Conservation (phyloP, 2,797 vertebrate species). For the Merluccius polli region DNA sequence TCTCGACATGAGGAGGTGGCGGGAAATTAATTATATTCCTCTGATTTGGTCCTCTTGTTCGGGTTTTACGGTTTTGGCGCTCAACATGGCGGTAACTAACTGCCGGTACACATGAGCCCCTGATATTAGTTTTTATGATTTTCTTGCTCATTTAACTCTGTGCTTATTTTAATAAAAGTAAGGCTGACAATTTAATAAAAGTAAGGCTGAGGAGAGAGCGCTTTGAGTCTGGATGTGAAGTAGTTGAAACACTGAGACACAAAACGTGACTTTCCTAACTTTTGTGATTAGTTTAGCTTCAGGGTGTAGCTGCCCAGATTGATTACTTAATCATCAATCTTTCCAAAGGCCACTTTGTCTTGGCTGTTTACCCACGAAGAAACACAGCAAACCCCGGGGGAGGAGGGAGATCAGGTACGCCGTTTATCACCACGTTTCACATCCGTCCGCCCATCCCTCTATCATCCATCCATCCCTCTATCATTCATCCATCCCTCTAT, state of each 20-base stretch:
- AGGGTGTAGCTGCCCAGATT: slow-evolving; percentile 41
- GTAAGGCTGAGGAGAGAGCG: slow-evolving; percentile 50
- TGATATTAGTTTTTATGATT: slow-evolving; percentile 41
- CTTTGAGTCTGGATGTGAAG: slow-evolving; percentile 49
- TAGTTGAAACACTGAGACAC: slow-evolving; percentile 30
- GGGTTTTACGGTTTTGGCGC: slow-evolving; percentile 42
- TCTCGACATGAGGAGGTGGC: slow-evolving; percentile 12
- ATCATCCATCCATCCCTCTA: too few species aligned
- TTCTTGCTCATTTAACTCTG: slow-evolving; percentile 24
- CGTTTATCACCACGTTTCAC: too few species aligned
- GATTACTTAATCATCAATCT: slow-evolving; percentile 62
- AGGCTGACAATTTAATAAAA: too few species aligned
- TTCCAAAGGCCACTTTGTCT: slow-evolving; percentile 38
- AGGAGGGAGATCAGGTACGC: slow-evolving; percentile 14
- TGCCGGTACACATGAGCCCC: slow-evolving; percentile 54
- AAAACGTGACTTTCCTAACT: slow-evolving; percentile 19
- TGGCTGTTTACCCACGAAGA: slow-evolving; percentile 37
- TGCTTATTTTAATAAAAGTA: slow-evolving; percentile 50
- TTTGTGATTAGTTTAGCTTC: slow-evolving; percentile 56
- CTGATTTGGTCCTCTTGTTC: slow-evolving; percentile 40
- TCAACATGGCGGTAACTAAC: slow-evolving; percentile 34
- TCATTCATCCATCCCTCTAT: too few species aligned
- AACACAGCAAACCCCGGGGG: slow-evolving; percentile 28
- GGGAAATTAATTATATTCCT: slow-evolving; percentile 33
- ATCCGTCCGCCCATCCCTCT: too few species aligned